Conservation (phyloP, 2,113 vertebrate genomes). For the Pandion haliaetus region DNA sequence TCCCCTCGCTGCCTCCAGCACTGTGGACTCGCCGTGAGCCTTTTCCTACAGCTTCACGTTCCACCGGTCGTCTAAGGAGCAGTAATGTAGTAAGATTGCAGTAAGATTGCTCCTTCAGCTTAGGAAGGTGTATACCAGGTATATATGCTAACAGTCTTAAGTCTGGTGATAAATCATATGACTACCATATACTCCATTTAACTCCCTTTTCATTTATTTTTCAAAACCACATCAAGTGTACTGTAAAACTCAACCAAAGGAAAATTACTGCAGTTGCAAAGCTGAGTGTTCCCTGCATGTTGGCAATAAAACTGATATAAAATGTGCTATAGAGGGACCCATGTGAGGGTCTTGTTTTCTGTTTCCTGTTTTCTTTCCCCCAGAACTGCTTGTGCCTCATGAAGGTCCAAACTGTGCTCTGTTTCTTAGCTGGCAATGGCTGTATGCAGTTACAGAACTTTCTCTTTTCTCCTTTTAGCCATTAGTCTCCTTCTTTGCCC, state of each 20-base stretch:
- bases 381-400: background rate
- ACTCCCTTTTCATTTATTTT: background rate
- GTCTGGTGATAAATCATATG: background rate
- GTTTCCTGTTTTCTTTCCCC: background rate
- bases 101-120: background rate
- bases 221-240: background rate
- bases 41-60: background rate
- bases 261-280: background rate
- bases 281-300: background rate
- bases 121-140: background rate
- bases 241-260: background rate
- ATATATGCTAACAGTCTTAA: background rate
- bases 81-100: background rate
- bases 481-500: background rate
- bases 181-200: background rate
- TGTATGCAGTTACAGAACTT: background rate
- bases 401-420: background rate
- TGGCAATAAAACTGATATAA: background rate
- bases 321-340: background rate
- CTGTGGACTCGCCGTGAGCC: accelerated
- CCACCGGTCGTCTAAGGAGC: background rate
- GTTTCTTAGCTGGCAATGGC: background rate
- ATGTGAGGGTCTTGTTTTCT: background rate
- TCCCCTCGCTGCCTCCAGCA: accelerated
- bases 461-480: background rate